Evolutionary conservation across 1,140 invertebrate species (phyloP).

Genomic region (Plectrocnemia conspersa): DNA sequence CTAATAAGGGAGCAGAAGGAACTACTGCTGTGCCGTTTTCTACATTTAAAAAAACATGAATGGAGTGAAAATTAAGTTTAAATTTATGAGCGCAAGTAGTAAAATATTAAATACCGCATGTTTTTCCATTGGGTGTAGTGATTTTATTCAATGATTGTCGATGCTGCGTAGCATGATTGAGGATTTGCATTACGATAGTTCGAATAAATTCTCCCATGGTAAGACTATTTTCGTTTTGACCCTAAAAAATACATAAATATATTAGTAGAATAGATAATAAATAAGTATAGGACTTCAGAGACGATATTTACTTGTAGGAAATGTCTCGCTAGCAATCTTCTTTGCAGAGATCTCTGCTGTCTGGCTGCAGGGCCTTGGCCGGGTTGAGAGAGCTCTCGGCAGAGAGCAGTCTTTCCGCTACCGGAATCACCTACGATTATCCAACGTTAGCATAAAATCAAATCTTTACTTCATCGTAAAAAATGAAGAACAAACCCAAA

Average conservation of each 20-base stretch:
- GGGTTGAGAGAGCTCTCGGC: conserved; percentile 75
- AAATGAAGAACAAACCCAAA: conserved; percentile 50
- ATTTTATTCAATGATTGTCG: conserved; percentile 16
- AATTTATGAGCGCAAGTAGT: too few species aligned
- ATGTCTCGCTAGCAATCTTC: conserved; percentile 74
- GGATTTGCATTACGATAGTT: conserved; percentile 75
- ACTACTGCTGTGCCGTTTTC: background rate
- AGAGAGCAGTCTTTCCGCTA: conserved; percentile 81
- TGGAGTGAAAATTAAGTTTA: too few species aligned
- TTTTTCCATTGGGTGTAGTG: background rate
- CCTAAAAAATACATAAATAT: conserved; percentile 31
- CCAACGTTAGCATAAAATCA: conserved; percentile 2
- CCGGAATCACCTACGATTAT: conserved; percentile 83
- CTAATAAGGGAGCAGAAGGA: conserved; percentile 31
- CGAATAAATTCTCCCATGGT: conserved; percentile 79
- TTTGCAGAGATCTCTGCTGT: conserved; percentile 67
- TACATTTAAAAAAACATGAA: conserved; percentile 1
- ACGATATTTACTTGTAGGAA: conserved; percentile 63
- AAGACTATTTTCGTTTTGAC: conserved; percentile 52
- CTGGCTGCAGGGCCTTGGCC: conserved; percentile 59
- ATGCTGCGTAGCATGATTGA: conserved; percentile 54
- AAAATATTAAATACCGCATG: background rate
- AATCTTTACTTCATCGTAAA: background rate
- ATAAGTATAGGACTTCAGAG: background rate
- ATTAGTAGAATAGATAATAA: background rate